A percentile compares a stretch with the other conserved stretches of the same genome.
Evolutionary conservation across 1,140 invertebrate species (phyloP).

Genomic region (Hycleus cichorii): DNA sequence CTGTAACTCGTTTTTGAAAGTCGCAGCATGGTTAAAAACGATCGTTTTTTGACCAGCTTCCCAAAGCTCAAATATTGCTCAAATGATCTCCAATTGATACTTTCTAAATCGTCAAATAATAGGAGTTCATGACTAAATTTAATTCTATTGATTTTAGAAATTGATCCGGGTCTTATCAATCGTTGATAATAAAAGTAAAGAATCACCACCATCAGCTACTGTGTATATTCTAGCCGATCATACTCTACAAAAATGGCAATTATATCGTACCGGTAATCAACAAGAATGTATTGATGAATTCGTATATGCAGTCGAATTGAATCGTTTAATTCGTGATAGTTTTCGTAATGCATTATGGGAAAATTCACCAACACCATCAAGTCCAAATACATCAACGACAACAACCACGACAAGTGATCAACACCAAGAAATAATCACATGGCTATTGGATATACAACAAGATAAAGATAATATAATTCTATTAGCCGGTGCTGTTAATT

Average conservation of each 20-base stretch:
- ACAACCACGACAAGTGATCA: slow-evolving; percentile 10
- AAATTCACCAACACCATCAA: slow-evolving; percentile 23
- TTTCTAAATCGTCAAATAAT: too few relatives aligned
- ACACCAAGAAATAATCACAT: slow-evolving; percentile 40
- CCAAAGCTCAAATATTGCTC: too few relatives aligned
- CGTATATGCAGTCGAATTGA: slow-evolving; percentile 57
- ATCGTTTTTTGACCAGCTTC: too few relatives aligned
- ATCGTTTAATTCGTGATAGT: slow-evolving; percentile 52
- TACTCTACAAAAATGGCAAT: slow-evolving; percentile 60
- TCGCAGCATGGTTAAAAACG: too few relatives aligned
- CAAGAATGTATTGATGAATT: slow-evolving; percentile 46
- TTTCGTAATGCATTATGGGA: slow-evolving; percentile 56
- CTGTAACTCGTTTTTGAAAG: too few relatives aligned
- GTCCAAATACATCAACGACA: too few relatives aligned
- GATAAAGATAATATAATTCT: slow-evolving; percentile 60
- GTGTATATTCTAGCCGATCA: slow-evolving; percentile 61
- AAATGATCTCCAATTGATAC: too few relatives aligned
- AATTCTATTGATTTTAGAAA: not conserved
- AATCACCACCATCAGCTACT: slow-evolving; percentile 42
- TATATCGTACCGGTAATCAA: slow-evolving; percentile 39
- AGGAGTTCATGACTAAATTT: too few relatives aligned
- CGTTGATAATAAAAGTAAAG: slow-evolving; percentile 34
- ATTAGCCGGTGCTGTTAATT: slow-evolving; percentile 63
- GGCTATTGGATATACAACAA: slow-evolving; percentile 67
- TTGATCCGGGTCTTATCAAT: slow-evolving; percentile 51